These are phyloP conservation scores for Noturus placidus DNA, from an alignment of 2,113 vertebrate genomes.

Conservation along the genomic window DNA sequence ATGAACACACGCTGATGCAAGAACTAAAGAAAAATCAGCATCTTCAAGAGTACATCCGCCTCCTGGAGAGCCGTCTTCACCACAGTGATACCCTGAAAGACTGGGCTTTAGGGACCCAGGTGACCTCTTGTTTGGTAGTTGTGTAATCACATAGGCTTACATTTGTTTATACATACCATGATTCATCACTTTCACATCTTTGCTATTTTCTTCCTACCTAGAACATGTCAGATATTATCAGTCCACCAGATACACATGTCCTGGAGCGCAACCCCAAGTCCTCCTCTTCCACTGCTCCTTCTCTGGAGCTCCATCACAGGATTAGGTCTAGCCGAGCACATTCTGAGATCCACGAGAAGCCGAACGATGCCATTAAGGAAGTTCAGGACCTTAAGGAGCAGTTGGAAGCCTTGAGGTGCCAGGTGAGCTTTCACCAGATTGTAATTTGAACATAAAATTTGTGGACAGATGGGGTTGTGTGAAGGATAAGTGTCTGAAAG, in stretches of 20 bases:
- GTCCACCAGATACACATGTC: background rate
- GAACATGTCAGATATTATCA: conserved; percentile 14
- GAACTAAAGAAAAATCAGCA: conserved; percentile 80
- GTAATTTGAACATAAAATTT: conserved; percentile 33
- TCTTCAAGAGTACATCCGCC: conserved; percentile 72
- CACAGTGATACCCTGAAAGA: conserved; percentile 52
- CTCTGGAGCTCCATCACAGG: conserved; percentile 14
- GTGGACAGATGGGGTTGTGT: conserved; percentile 14
- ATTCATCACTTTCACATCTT: background rate
- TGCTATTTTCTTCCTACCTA: background rate
- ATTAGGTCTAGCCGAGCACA: conserved; percentile 26
- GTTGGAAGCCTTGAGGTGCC: conserved; percentile 70
- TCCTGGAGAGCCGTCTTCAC: conserved; percentile 67
- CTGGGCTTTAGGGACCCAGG: conserved; percentile 57
- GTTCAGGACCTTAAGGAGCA: conserved; percentile 72
- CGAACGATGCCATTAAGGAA: conserved; percentile 55
- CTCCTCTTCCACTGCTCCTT: background rate
- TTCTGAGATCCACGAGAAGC: background rate
- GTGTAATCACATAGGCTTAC: background rate
- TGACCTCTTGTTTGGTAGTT: conserved; percentile 43
- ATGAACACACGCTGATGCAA: conserved; percentile 74
- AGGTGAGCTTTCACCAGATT: conserved; percentile 60
- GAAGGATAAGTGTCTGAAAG: background rate
- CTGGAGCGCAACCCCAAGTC: conserved; percentile 19
- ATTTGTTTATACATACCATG: background rate